These are phyloP conservation scores for Malurus cyaneus DNA, from an alignment of 2,113 vertebrate species.

Conservation along the genomic window DNA sequence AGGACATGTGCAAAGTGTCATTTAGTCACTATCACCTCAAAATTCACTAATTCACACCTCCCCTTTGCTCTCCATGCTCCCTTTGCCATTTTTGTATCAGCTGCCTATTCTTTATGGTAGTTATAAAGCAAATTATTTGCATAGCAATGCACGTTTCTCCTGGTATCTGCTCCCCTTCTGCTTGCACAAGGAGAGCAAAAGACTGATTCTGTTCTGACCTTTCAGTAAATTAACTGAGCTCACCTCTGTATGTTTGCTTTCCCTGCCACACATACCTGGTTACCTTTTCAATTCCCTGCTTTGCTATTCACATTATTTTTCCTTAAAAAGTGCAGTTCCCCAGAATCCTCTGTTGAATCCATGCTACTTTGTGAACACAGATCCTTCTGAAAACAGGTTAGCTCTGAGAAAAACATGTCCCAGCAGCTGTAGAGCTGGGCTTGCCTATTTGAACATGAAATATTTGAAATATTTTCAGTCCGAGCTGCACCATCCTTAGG, in stretches of 20 bases:
- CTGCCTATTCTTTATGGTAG: not conserved
- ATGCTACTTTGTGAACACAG: not conserved
- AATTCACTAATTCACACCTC: not conserved
- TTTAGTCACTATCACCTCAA: not conserved
- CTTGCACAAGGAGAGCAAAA: not conserved
- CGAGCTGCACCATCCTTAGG: not conserved
- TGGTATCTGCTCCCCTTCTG: not conserved
- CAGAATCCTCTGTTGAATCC: not conserved
- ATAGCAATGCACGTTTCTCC: not conserved
- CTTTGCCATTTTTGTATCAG: not conserved
- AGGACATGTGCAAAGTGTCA: not conserved
- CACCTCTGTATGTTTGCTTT: conserved; percentile 6
- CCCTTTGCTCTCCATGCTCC: not conserved
- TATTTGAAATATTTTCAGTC: conserved; percentile 8
- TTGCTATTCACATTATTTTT: not conserved
- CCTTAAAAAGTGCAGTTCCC: not conserved
- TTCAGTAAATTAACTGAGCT: conserved; percentile 11
- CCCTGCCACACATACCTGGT: not conserved
- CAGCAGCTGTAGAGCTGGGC: not conserved
- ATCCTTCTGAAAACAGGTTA: not conserved
- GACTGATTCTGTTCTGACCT: not conserved
- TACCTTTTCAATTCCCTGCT: conserved; percentile 10
- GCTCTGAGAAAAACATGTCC: not conserved
- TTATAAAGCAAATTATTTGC: not conserved
- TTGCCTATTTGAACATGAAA: not conserved